phyloP scores from a whole-genome alignment of 2,113 vertebrate species.

The Aptenodytes forsteri region DNA sequence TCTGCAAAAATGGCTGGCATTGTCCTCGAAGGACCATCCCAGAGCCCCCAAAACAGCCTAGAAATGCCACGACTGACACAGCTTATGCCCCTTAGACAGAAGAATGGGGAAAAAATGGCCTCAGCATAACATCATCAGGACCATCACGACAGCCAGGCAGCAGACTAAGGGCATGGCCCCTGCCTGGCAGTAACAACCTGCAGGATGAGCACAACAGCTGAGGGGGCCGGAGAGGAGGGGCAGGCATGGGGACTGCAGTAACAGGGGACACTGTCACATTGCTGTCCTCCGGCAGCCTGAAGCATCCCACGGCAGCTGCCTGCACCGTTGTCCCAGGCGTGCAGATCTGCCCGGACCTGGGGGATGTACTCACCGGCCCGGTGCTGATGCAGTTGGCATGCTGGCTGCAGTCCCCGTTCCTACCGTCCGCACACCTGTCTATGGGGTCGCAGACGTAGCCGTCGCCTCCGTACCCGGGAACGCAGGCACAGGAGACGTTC shows the following conservation, averaged over 20 bases:
- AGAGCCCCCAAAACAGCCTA: not conserved
- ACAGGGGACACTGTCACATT: not conserved
- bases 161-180: not conserved
- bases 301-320: not conserved
- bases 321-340: rapidly evolving
- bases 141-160: not conserved
- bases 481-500: conserved; percentile 37
- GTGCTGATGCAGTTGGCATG: conserved; percentile 61
- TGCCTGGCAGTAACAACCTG: not conserved
- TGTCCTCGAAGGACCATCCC: not conserved
- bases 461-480: not conserved
- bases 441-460: conserved; percentile 42
- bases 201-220: not conserved
- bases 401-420: conserved; percentile 58
- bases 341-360: rapidly evolving
- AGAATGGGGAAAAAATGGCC: not conserved
- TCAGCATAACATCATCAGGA: not conserved
- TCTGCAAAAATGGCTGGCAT: not conserved
- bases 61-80: not conserved
- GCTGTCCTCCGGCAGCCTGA: not conserved
- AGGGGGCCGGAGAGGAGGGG: not conserved
- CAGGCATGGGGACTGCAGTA: not conserved
- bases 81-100: not conserved
- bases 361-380: not conserved
- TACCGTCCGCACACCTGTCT: not conserved